A percentile compares a stretch with the other conserved stretches of the same genome.
Evolutionary conservation across 2,797 vertebrate genomes (phyloP).

Genomic region (Galagoides demidoff): DNA sequence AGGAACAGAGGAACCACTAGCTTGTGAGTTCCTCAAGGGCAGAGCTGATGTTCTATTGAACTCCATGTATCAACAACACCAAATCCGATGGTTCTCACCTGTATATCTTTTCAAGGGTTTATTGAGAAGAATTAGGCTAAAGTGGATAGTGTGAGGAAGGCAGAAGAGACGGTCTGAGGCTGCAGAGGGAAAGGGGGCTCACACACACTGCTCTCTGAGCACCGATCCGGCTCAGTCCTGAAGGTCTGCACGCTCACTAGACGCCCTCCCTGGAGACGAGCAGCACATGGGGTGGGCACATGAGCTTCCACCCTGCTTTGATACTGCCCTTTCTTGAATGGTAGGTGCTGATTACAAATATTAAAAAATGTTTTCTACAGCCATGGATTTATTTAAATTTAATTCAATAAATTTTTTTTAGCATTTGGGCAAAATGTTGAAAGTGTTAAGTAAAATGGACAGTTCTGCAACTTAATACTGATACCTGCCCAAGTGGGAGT

Average conservation of each 20-base stretch:
- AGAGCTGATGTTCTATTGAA: constrained; percentile 1
- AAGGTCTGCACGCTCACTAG: neutral
- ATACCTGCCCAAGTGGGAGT: neutral
- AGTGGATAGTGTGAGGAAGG: neutral
- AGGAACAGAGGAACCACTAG: neutral
- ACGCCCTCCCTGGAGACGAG: neutral
- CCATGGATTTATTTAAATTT: neutral
- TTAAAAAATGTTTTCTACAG: neutral
- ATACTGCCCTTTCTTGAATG: neutral
- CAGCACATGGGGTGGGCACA: neutral
- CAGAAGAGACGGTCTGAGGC: neutral
- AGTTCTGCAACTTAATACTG: neutral
- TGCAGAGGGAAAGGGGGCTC: neutral
- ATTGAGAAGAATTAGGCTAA: neutral
- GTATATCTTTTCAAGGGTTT: neutral
- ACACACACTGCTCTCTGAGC: neutral
- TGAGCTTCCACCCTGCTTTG: neutral
- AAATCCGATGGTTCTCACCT: neutral
- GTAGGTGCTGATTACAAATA: neutral
- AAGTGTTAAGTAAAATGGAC: neutral
- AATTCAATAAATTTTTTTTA: constrained; percentile 37
- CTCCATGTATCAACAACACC: neutral
- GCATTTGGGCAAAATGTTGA: neutral
- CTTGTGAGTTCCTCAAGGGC: neutral
- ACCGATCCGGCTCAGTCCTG: neutral